Percentiles rank a stretch among this genome's conserved stretches.
Conservation (phyloP, 2,888 invertebrate species). For the Sturmia bella region DNA sequence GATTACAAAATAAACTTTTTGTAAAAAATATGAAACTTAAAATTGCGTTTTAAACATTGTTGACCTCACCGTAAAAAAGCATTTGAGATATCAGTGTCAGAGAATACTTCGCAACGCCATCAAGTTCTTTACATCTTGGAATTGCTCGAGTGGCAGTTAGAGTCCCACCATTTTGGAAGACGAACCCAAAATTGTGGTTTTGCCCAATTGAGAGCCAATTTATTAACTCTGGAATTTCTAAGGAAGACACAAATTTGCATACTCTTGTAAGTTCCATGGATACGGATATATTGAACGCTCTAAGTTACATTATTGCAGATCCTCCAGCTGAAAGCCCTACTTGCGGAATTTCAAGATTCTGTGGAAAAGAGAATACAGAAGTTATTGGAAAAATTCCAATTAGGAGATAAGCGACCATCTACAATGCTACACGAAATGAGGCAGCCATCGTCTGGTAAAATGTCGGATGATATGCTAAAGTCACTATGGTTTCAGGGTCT, state of each 20-base stretch:
- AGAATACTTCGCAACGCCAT: too few relatives aligned
- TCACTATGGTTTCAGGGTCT: too few relatives aligned
- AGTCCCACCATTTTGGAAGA: conserved; percentile 11
- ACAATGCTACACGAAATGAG: background rate
- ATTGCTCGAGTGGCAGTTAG: too few relatives aligned
- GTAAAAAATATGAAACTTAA: too few relatives aligned
- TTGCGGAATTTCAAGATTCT: conserved; percentile 19
- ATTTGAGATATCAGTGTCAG: too few relatives aligned
- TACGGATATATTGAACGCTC: background rate
- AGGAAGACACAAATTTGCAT: conserved; percentile 1
- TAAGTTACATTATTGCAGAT: conserved; percentile 10
- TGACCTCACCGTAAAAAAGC: too few relatives aligned
- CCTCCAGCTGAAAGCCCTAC: conserved; percentile 4
- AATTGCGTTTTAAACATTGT: too few relatives aligned
- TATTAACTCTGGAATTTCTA: too few relatives aligned
- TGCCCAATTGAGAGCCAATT: conserved; percentile 7
- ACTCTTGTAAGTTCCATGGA: conserved; percentile 4
- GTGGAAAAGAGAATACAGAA: conserved; percentile 6
- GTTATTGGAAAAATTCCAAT: background rate
- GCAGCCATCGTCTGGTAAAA: background rate
- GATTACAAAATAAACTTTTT: too few relatives aligned
- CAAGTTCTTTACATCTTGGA: too few relatives aligned
- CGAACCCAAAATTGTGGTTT: background rate
- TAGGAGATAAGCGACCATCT: background rate
- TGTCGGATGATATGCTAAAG: too few relatives aligned